Evolutionary conservation across 1,140 invertebrate species (phyloP), one percentile per base, ranked within the genome.

Genomic region (Dendroctonus ponderosae): DNA sequence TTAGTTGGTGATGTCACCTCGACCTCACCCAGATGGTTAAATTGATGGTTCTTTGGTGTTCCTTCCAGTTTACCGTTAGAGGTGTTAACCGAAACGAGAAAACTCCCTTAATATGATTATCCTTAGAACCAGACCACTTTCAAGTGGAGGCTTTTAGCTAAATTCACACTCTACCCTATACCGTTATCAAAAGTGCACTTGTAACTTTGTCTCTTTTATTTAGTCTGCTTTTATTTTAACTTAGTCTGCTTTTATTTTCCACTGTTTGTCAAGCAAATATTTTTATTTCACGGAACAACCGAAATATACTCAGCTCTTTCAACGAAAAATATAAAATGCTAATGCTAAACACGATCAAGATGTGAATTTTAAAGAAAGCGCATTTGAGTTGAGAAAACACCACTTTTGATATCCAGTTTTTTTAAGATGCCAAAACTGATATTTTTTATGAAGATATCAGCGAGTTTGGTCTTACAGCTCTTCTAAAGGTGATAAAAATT

Each of bases 91-190:
- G 7, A 1, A 51, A 12, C 49, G 48, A 37, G 9, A 61, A 51
- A 61, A 61, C 59, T 61, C 59, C 26, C 11, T 14, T 74, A 74
- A 74, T 72, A 68, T 70, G 70, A 74, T 74, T 72, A 74, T 66
- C 69, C 57, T 57, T 59, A 71, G 68, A 71, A 71, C 69, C 71
- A 70, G 52, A 66, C 56, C 62, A 62, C 60, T 66, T 56, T 72
- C 63, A 69, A 72, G 72, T 65, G 58, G 68, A 66, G 68, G 72
- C 72, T 72, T 74, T 74, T 72, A 74, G 72, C 72, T 70, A 74
- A 74, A 71, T 74, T 74, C 71, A 63, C 70, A 74, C 72, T 74
- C 68, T 70, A 69, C 65, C 63, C 69, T 74, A 73, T 69, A 70
- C 64, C 68, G 63, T 74, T 74, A 74, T 67, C 69, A 72, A 72